Evolutionary conservation across 2,888 invertebrate genomes (phyloP), one percentile per base, ranked within the genome.

Genomic region (Xylota segnis): DNA sequence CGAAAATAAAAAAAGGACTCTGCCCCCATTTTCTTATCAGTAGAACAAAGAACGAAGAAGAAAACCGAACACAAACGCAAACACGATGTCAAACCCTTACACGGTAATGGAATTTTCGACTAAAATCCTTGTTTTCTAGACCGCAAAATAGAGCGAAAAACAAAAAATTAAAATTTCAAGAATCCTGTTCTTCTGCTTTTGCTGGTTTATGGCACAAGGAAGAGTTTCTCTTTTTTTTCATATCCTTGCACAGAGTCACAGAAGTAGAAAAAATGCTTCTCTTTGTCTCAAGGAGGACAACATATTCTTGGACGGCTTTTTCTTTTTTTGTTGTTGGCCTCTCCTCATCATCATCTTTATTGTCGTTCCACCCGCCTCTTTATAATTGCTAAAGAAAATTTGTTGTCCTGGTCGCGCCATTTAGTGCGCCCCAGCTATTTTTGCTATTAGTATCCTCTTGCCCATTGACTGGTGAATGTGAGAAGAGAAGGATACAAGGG

Each of bases 381-480:
- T 52, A 70, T 61, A 81, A 74, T 74, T 66, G 79, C 37, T 74
- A 45, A 68, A 45, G 66, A 68, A 81, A 74, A 74, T 61, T 74
- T 66, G 52, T 61, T 75, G 56, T 61, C 50, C 74, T 81, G 70
- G 66, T 68, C 68, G 81, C 61, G 68, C 43, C 68, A 63, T 74
- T 74, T 81, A 74, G 61, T 75, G 66, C 5, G 70, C 59, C 70
- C 70, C 61, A 77, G 37, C 61, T 75, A 75, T 32, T 75, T 75
- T 43, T 45, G 63, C 65, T 59, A 52, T 70, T 54, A 14, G 52
- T 61, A 61, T 74, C 12, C 29, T 37, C 74, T 81, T 66, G 23
- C 66, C 58, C 72, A 59, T 74, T 59, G 63, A 78, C 63, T 56
- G 45, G 10, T 50, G 23, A 18, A 29, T 14, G 61, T 16, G 47